These are phyloP conservation scores for Zophobas morio DNA, from an alignment of 1,140 invertebrate genomes.

Conservation along the genomic window DNA sequence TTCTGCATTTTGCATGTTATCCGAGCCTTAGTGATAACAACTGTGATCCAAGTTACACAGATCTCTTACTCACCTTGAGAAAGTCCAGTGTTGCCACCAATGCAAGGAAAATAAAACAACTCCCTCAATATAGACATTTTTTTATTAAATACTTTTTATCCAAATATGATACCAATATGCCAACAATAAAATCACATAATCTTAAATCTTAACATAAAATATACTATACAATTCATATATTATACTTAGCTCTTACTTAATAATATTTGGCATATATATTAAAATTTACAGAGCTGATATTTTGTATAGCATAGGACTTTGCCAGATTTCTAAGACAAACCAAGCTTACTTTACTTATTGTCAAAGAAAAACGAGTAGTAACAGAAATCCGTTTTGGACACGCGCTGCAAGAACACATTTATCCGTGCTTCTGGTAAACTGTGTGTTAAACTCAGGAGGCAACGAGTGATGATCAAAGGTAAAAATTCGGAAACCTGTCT, in stretches of 20 bases:
- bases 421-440: not conserved
- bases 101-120: not conserved
- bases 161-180: constrained; percentile 56
- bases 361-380: constrained; percentile 13
- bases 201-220: constrained; percentile 53
- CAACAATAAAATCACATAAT: constrained; percentile 55
- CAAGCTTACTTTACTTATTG: constrained; percentile 24
- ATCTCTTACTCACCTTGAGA: too few relatives aligned
- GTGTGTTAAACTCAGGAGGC: constrained; percentile 43
- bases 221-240: constrained; percentile 52
- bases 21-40: too few relatives aligned
- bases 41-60: too few relatives aligned
- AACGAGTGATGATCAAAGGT: not conserved
- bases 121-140: constrained; percentile 39
- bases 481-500: constrained; percentile 33
- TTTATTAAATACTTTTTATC: constrained; percentile 54
- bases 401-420: not conserved
- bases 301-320: constrained; percentile 51
- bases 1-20: too few relatives aligned
- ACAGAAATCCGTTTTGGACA: constrained; percentile 7
- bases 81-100: not conserved
- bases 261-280: constrained; percentile 54
- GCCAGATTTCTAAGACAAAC: constrained; percentile 45
- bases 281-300: constrained; percentile 53
- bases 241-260: constrained; percentile 47